Evolutionary conservation across 2,797 vertebrate genomes (phyloP).

Genomic region (Xyrichtys novacula): DNA sequence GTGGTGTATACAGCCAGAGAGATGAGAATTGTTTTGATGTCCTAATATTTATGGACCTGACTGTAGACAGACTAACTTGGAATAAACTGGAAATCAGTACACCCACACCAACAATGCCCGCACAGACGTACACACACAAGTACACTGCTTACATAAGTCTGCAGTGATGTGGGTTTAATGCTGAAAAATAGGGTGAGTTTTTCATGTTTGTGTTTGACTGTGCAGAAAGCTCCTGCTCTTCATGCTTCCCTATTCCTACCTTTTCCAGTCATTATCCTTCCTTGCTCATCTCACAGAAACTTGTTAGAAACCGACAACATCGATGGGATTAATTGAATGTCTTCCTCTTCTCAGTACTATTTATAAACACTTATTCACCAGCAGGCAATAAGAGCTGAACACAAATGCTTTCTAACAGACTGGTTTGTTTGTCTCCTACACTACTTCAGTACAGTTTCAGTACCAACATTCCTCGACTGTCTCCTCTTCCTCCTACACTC

Average conservation of each 20-base stretch:
- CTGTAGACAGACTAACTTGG: slow-evolving; percentile 41
- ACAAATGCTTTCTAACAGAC: too few species aligned
- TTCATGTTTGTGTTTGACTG: slow-evolving; percentile 10
- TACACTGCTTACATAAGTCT: slow-evolving; percentile 61
- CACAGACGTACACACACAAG: slow-evolving; percentile 34
- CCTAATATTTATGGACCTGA: too few species aligned
- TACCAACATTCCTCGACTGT: slow-evolving; percentile 18
- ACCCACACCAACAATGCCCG: slow-evolving; percentile 13
- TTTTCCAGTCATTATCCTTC: neutral
- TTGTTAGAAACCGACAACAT: neutral
- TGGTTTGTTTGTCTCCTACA: neutral
- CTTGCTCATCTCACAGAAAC: neutral
- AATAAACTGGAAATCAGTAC: slow-evolving; percentile 32
- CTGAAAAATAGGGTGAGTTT: slow-evolving; percentile 26
- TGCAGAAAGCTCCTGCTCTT: slow-evolving; percentile 16
- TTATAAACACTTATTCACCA: neutral
- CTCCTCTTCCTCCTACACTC: slow-evolving; percentile 12
- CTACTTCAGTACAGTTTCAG: slow-evolving; percentile 9
- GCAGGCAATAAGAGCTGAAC: neutral
- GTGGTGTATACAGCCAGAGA: too few species aligned
- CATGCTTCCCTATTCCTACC: neutral
- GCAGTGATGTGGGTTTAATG: slow-evolving; percentile 65
- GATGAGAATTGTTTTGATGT: too few species aligned
- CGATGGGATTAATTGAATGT: slow-evolving; percentile 1
- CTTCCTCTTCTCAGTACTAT: neutral